These are phyloP conservation scores for Epinephelus moara DNA, from an alignment of 2,113 vertebrate genomes.

Conservation along the genomic window DNA sequence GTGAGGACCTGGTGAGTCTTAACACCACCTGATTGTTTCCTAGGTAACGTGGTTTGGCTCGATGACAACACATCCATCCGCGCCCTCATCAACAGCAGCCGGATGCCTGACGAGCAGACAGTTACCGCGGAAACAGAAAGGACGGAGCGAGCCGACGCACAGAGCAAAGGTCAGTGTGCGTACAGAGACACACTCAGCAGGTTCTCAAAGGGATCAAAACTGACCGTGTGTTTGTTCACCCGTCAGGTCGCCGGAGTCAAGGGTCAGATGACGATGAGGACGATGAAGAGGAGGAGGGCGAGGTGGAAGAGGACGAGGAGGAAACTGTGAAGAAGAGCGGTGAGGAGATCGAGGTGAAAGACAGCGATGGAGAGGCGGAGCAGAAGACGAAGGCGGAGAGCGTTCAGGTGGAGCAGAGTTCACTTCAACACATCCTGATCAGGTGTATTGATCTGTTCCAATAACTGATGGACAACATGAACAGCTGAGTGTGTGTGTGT, in stretches of 20 bases:
- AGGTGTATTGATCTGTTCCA: neutral
- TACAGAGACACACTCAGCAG: neutral
- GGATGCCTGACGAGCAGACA: constrained; percentile 87
- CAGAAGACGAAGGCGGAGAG: constrained; percentile 1
- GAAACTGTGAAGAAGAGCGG: constrained; percentile 82
- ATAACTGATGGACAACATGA: neutral
- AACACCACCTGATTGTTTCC: constrained; percentile 29
- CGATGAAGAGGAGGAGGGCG: constrained; percentile 87
- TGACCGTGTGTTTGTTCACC: neutral
- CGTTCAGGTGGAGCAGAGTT: constrained; percentile 62
- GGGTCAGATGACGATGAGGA: constrained; percentile 85
- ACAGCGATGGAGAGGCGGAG: constrained; percentile 58
- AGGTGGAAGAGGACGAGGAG: constrained; percentile 84
- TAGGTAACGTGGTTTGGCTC: constrained; percentile 98
- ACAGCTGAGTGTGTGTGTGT: neutral
- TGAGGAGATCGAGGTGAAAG: constrained; percentile 63
- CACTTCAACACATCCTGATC: neutral
- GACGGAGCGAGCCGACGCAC: constrained; percentile 77
- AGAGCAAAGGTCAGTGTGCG: constrained; percentile 84
- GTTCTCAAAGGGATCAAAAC: neutral
- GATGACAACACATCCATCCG: constrained; percentile 94
- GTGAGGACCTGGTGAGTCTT: too few species aligned
- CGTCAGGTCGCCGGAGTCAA: constrained; percentile 55
- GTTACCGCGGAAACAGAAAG: constrained; percentile 78
- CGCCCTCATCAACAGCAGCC: constrained; percentile 94